phyloP scores from a whole-genome alignment of 1,140 invertebrate genomes.

The Drosophila littoralis region DNA sequence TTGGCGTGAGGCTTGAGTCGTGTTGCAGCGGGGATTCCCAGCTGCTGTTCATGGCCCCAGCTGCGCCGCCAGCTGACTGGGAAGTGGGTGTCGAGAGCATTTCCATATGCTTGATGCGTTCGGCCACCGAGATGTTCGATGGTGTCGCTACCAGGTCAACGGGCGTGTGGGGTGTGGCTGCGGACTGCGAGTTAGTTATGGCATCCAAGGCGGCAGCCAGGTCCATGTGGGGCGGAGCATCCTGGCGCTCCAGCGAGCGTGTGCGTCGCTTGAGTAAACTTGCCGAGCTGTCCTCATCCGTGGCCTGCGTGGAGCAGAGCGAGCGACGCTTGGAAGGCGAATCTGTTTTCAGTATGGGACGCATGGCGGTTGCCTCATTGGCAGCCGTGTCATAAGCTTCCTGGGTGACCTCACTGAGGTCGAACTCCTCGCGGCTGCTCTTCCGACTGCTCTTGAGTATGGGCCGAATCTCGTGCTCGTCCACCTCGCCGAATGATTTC shows the following conservation, averaged over 20 bases:
- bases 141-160: conserved; percentile 57
- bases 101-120: conserved; percentile 83
- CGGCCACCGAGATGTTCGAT: conserved; percentile 76
- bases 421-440: conserved; percentile 85
- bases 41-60: conserved; percentile 52
- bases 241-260: conserved; percentile 78
- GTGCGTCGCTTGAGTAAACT: conserved; percentile 73
- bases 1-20: conserved; percentile 63
- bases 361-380: conserved; percentile 28
- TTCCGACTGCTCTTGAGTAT: conserved; percentile 91
- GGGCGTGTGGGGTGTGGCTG: conserved; percentile 34
- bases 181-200: conserved; percentile 57
- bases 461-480: conserved; percentile 88
- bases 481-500: conserved; percentile 91
- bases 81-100: conserved; percentile 55
- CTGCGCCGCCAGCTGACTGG: conserved; percentile 17
- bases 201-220: conserved; percentile 73
- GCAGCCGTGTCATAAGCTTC: conserved; percentile 37
- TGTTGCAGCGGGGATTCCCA: conserved; percentile 73
- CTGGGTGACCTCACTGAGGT: conserved; percentile 46
- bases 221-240: conserved; percentile 61
- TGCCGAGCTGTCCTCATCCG: conserved; percentile 15
- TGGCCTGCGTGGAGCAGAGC: conserved; percentile 31
- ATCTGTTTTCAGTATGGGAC: conserved; percentile 76
- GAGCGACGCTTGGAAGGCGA: conserved; percentile 80